A percentile compares a stretch with the other conserved stretches of the same genome.
phyloP scores from a whole-genome alignment of 2,797 vertebrate genomes.

The Sternarchorhynchus goeldii region DNA sequence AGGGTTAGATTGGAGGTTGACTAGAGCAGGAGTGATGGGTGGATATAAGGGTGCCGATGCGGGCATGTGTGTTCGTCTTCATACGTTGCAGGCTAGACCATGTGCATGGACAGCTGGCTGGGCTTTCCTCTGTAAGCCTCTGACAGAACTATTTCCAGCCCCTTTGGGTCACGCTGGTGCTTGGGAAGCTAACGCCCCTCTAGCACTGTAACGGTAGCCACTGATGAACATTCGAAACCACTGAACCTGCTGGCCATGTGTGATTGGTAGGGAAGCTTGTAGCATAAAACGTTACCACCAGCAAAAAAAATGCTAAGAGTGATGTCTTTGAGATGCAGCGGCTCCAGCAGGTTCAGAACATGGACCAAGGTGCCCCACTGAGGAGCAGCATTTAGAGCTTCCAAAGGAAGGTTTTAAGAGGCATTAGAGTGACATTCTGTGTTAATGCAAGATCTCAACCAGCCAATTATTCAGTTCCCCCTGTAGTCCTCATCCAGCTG shows the following conservation, averaged over 20 bases:
- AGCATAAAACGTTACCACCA: neutral
- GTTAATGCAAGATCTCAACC: neutral
- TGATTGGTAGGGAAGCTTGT: neutral
- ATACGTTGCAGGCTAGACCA: slow-evolving; percentile 49
- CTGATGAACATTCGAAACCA: slow-evolving; percentile 30
- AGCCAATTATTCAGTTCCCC: slow-evolving; percentile 8
- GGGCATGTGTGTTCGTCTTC: slow-evolving; percentile 51
- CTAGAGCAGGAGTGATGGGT: slow-evolving; percentile 47
- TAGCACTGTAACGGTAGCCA: slow-evolving; percentile 36
- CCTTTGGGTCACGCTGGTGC: slow-evolving; percentile 63
- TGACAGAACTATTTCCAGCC: slow-evolving; percentile 80
- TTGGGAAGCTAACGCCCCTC: slow-evolving; percentile 44
- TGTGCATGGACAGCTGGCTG: slow-evolving; percentile 67
- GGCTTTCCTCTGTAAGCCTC: slow-evolving; percentile 65
- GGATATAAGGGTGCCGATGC: slow-evolving; percentile 45
- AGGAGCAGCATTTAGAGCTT: no score
- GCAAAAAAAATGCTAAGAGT: no score
- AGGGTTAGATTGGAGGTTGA: slow-evolving; percentile 28
- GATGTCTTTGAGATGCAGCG: no score
- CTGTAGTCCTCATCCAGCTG: neutral
- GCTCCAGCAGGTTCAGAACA: no score
- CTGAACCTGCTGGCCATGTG: neutral
- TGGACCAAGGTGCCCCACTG: no score
- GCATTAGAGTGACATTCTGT: no score
- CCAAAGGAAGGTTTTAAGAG: no score